These are phyloP conservation scores for Ochropleura plecta DNA, from an alignment of 2,888 invertebrate species.

Conservation along the genomic window DNA sequence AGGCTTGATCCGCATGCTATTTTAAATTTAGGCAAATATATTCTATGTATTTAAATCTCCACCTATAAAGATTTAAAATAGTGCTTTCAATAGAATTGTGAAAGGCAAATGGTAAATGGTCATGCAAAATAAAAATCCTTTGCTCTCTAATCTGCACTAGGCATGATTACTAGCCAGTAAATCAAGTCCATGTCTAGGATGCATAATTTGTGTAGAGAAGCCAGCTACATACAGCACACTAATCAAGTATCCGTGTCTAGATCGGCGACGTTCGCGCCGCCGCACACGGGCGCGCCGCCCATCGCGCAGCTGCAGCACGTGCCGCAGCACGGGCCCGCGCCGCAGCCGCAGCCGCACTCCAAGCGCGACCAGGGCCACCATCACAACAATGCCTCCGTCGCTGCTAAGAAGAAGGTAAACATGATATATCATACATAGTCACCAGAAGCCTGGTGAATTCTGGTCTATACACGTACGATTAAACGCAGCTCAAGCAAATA, in stretches of 20 bases:
- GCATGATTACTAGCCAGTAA: background rate
- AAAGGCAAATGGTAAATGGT: background rate
- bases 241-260: slow-evolving; percentile 55
- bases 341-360: slow-evolving; percentile 74
- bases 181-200: background rate
- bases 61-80: background rate
- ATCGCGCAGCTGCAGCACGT: slow-evolving; percentile 49
- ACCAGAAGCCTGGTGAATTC: background rate
- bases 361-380: slow-evolving; percentile 85
- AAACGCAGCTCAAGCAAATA: background rate
- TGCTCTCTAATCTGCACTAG: background rate
- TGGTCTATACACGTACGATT: background rate
- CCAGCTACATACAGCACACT: background rate
- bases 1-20: background rate
- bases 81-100: background rate
- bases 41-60: background rate
- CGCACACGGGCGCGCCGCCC: slow-evolving; percentile 71
- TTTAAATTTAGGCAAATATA: background rate
- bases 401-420: slow-evolving; percentile 84
- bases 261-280: slow-evolving; percentile 78
- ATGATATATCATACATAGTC: too few species aligned
- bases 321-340: slow-evolving; percentile 78
- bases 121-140: background rate
- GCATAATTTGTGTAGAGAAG: background rate
- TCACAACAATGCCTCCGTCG: slow-evolving; percentile 74